Base-by-base conservation (phyloP, 1,140 invertebrate species). In the Anoplophora glabripennis region DNA sequence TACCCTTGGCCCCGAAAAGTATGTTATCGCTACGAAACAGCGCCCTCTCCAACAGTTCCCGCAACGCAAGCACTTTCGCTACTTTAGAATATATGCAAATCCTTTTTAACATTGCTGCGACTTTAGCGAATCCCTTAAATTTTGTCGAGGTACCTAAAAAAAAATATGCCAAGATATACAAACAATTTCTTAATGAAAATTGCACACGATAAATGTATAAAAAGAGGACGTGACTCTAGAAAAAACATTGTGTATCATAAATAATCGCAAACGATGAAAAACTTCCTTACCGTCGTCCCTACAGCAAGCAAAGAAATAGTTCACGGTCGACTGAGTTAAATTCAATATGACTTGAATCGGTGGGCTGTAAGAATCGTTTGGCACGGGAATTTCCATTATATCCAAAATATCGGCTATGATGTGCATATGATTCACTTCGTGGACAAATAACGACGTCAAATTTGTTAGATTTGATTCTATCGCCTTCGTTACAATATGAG, bases 221-320 rank as follows among this genome's bases (percentile, higher is more conserved):
- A 42, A 42, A 42, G 11, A 42, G 12, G 12, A 42, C 8, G 3
- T 42, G 12, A 17, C 12, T 42, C 7, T 11, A 42, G 4, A 15
- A 11, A 18, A n/a, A 18, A 34, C 11, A 49, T 37, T 11, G n/a
- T n/a, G n/a, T n/a, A n/a, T n/a, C n/a, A n/a, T n/a, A n/a, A n/a
- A n/a, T n/a, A n/a, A n/a, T n/a, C n/a, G n/a, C n/a, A n/a, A n/a
- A n/a, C n/a, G n/a, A n/a, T n/a, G n/a, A n/a, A n/a, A n/a, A n/a
- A n/a, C n/a, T n/a, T n/a, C n/a, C 49, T 75, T 77, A 88, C 86
- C 85, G 76, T 80, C 74, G 69, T 88, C 79, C 41, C 79, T 80
- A 49, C 89, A 79, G 61, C 86, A 89, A 37, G 84, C 80, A 75
- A 89, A 92, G 71, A 90, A 90, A 74, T 90, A 90, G 65, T 85